A percentile compares a stretch with the other conserved stretches of the same genome.
Evolutionary conservation across 2,113 vertebrate genomes (phyloP).

Genomic region (Epinephelus cyanopodus): DNA sequence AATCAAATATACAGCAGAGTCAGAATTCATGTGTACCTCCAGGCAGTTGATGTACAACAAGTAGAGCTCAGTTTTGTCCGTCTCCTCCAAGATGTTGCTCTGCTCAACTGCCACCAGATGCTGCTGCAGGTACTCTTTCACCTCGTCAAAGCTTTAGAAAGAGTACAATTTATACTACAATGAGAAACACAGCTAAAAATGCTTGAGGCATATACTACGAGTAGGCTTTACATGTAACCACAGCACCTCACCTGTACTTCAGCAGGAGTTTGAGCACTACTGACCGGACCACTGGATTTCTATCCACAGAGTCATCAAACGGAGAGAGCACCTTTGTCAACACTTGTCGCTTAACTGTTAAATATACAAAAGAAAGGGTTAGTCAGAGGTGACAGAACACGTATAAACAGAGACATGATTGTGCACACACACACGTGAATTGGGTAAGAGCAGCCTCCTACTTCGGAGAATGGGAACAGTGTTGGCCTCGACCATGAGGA

Average conservation of each 20-base stretch:
- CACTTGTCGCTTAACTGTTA: constrained; percentile 63
- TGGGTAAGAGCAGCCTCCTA: constrained; percentile 11
- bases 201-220: neutral
- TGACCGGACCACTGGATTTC: constrained; percentile 92
- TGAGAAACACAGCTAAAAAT: neutral
- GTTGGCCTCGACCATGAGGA: constrained; percentile 86
- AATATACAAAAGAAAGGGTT: neutral
- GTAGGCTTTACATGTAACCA: neutral
- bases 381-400: constrained; percentile 1
- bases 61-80: constrained; percentile 91
- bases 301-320: constrained; percentile 92
- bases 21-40: constrained; percentile 83
- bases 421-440: neutral
- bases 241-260: constrained; percentile 90
- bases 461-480: constrained; percentile 54
- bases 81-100: constrained; percentile 81
- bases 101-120: constrained; percentile 87
- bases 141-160: constrained; percentile 87
- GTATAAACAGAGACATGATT: neutral
- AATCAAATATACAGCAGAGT: neutral
- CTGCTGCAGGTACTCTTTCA: constrained; percentile 87
- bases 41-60: constrained; percentile 92
- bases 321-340: constrained; percentile 92
- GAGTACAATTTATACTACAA: neutral
- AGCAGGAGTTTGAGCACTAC: constrained; percentile 93